Evolutionary conservation across 2,797 vertebrate genomes (phyloP).

Genomic region (Ispidina picta): DNA sequence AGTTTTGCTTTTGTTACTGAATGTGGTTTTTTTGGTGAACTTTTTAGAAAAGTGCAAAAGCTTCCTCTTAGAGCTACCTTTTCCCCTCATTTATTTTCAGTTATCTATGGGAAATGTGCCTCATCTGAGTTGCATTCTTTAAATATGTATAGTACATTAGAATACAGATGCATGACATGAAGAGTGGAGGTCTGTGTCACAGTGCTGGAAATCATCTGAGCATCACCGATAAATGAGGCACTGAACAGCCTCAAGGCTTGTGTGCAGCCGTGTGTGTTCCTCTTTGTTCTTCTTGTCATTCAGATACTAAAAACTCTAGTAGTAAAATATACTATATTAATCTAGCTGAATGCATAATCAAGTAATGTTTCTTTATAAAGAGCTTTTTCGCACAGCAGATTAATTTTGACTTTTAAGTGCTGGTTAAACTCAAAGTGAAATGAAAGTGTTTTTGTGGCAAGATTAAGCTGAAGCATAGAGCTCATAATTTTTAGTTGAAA

Average conservation of each 20-base stretch:
- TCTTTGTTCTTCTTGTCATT: neutral
- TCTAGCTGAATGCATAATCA: neutral
- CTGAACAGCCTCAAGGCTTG: neutral
- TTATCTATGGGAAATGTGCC: neutral
- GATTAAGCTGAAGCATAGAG: neutral
- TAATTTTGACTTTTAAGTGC: neutral
- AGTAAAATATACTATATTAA: neutral
- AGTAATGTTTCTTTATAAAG: neutral
- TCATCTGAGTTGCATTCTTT: neutral
- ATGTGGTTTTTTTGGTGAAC: neutral
- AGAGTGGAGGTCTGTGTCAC: neutral
- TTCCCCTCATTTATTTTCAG: neutral
- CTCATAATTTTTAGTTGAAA: neutral
- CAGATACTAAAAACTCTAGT: neutral
- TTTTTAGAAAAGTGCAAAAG: neutral
- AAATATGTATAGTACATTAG: neutral
- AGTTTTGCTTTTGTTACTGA: neutral
- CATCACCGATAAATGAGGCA: neutral
- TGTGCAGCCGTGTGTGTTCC: neutral
- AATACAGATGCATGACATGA: accelerated
- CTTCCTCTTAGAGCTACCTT: neutral
- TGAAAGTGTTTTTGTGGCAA: neutral
- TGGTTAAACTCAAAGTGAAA: neutral
- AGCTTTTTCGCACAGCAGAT: neutral
- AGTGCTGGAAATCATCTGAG: neutral